Conservation (phyloP, 2,113 vertebrate species). For the Leptodactylus fuscus region DNA sequence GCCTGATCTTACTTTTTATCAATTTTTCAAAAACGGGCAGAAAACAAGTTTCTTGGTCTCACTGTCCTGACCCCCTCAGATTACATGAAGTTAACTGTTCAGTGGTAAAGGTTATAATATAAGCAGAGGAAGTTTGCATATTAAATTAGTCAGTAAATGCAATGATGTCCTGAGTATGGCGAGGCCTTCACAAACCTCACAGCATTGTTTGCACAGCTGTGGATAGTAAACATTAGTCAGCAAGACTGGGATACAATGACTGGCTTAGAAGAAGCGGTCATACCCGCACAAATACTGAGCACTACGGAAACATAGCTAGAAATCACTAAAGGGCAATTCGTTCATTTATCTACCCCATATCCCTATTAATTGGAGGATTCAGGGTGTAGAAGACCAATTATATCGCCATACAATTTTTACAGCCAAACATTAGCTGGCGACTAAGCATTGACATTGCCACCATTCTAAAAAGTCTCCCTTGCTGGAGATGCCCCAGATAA, state of each 20-base stretch:
- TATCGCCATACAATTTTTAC: background rate
- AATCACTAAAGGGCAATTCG: background rate
- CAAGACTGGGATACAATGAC: background rate
- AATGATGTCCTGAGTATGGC: background rate
- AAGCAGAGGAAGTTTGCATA: background rate
- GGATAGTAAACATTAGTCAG: constrained; percentile 14
- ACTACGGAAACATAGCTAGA: background rate
- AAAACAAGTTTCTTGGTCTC: no score
- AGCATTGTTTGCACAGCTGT: constrained; percentile 33
- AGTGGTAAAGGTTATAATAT: background rate
- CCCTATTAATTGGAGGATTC: background rate
- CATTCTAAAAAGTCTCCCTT: no score
- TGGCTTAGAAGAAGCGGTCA: background rate
- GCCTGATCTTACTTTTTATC: no score
- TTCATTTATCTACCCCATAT: background rate
- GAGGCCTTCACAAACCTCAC: constrained; percentile 22
- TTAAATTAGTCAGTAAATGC: constrained; percentile 34
- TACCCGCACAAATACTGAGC: background rate
- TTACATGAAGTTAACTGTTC: background rate
- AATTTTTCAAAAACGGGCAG: background rate
- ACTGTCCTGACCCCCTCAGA: no score
- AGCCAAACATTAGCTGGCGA: background rate
- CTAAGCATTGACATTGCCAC: no score
- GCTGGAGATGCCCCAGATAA: no score
- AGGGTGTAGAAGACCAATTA: no score